Conservation (phyloP, 2,888 invertebrate genomes). For the Monochamus alternatus region DNA sequence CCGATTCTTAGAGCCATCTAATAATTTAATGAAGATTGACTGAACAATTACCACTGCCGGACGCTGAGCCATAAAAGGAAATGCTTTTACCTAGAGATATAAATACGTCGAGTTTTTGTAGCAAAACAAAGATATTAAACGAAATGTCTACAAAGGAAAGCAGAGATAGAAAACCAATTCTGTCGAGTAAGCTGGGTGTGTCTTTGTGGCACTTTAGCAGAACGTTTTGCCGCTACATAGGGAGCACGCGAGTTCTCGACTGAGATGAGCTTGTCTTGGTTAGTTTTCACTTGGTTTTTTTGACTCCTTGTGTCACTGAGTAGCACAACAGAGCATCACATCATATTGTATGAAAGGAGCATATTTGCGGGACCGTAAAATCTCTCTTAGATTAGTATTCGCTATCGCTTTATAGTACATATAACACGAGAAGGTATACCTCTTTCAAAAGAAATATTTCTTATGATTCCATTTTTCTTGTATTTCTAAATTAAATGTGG, state of each 20-base stretch:
- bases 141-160: conserved; percentile 52
- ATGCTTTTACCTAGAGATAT: conserved; percentile 55
- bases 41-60: conserved; percentile 34
- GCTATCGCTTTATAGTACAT: no score
- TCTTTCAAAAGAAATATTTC: not conserved
- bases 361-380: no score
- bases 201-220: conserved; percentile 62
- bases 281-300: conserved; percentile 55
- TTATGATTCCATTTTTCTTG: not conserved
- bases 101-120: conserved; percentile 54
- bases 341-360: conserved; percentile 7
- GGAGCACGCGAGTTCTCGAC: conserved; percentile 58
- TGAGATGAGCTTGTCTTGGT: conserved; percentile 57
- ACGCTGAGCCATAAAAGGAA: conserved; percentile 39
- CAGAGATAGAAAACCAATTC: conserved; percentile 62
- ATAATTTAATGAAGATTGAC: conserved; percentile 38
- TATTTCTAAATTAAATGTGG: conserved; percentile 4
- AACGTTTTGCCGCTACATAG: conserved; percentile 53
- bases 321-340: conserved; percentile 9
- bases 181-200: conserved; percentile 66
- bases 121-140: conserved; percentile 58
- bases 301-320: conserved; percentile 49
- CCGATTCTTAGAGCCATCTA: conserved; percentile 9
- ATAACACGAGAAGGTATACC: no score
- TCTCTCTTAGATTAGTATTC: no score